Evolutionary conservation across 2,113 vertebrate species (phyloP).

Genomic region (Hyperopisus bebe): DNA sequence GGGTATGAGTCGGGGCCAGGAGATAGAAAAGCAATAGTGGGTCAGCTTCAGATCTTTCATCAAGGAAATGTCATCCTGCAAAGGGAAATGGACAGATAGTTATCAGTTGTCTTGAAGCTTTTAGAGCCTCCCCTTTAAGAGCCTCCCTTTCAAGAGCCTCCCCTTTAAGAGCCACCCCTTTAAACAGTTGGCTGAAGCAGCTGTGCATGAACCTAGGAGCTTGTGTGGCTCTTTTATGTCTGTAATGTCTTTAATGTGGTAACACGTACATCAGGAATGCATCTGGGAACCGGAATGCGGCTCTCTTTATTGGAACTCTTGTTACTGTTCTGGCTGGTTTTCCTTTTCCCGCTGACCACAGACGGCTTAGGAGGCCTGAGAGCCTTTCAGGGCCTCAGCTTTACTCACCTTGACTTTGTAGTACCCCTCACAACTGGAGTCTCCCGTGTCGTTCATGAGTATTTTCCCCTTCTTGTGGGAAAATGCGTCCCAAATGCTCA

Average conservation of each 20-base stretch:
- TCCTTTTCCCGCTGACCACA: not conserved
- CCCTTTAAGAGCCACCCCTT: not conserved
- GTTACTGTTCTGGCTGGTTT: not conserved
- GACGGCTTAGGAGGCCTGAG: not conserved
- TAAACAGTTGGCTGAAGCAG: not conserved
- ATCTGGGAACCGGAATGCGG: not conserved
- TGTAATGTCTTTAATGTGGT: conserved; percentile 2
- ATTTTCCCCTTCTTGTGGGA: conserved; percentile 72
- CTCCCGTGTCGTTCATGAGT: conserved; percentile 68
- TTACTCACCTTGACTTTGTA: conserved; percentile 73
- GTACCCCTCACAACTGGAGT: conserved; percentile 79
- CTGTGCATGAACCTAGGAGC: not conserved
- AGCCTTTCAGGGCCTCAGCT: not conserved
- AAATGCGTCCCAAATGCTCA: conserved; percentile 88
- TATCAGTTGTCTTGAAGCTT: not conserved
- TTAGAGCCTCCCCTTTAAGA: not conserved
- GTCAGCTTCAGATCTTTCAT: conserved; percentile 78
- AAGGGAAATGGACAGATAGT: not conserved
- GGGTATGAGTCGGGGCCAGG: conserved; percentile 84
- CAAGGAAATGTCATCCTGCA: conserved; percentile 77
- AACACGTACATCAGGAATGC: not conserved
- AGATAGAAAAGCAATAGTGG: conserved; percentile 85
- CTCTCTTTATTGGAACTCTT: not conserved
- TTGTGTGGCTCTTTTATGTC: not conserved
- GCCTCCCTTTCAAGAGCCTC: not conserved